These are phyloP conservation scores for Acanthacorydalis orientalis DNA, from an alignment of 2,888 invertebrate species.

Conservation along the genomic window DNA sequence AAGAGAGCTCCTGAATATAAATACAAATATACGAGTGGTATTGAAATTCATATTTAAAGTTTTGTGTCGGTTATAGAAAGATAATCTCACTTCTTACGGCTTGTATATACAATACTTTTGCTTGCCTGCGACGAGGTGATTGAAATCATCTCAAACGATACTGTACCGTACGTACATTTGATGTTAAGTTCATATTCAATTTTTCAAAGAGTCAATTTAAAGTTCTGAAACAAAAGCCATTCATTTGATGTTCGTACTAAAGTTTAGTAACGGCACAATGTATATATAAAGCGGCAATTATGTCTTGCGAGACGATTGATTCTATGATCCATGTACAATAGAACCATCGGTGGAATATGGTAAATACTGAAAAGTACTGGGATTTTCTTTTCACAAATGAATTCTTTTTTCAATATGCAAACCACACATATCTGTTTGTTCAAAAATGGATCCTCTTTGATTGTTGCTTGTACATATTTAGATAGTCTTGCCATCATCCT, in stretches of 20 bases:
- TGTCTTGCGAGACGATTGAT: too few relatives aligned
- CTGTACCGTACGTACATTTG: background rate
- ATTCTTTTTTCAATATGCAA: too few relatives aligned
- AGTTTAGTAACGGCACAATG: slow-evolving; percentile 11
- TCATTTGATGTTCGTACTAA: slow-evolving; percentile 20
- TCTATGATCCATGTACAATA: too few relatives aligned
- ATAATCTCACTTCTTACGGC: background rate
- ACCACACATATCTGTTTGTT: too few relatives aligned
- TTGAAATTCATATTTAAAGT: slow-evolving; percentile 23
- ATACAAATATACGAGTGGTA: slow-evolving; percentile 21
- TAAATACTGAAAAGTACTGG: too few relatives aligned
- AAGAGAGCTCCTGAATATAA: slow-evolving; percentile 16
- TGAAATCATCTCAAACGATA: background rate
- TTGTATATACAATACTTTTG: too few relatives aligned
- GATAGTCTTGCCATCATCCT: too few relatives aligned
- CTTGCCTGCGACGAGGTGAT: background rate
- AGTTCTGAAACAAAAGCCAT: slow-evolving; percentile 20
- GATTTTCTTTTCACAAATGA: too few relatives aligned
- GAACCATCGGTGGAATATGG: too few relatives aligned
- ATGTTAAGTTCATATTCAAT: background rate
- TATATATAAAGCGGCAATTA: slow-evolving; percentile 8
- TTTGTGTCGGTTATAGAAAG: slow-evolving; percentile 10
- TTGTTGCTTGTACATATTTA: too few relatives aligned
- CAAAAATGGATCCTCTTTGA: too few relatives aligned
- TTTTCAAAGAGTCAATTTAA: slow-evolving; percentile 13